phyloP scores from a whole-genome alignment of 1,140 invertebrate species.

The Aporrectodea caliginosa region DNA sequence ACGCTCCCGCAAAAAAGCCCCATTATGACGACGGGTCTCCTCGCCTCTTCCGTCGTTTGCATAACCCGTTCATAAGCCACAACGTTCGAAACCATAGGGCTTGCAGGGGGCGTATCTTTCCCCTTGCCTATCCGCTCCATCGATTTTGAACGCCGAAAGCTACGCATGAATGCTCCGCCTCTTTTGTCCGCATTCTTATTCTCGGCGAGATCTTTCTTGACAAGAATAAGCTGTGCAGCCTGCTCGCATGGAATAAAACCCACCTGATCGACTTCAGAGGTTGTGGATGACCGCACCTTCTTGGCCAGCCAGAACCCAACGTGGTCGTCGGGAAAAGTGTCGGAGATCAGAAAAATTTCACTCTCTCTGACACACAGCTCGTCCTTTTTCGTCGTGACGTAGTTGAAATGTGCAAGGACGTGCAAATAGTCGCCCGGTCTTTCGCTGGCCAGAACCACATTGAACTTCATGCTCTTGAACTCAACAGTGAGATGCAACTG shows the following conservation, averaged over 20 bases:
- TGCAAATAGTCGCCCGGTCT: conserved; percentile 19
- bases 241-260: conserved; percentile 25
- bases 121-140: conserved; percentile 22
- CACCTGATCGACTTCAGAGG: not conserved
- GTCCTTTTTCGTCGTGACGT: not conserved
- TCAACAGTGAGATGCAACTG: conserved; percentile 12
- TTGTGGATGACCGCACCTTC: conserved; percentile 4
- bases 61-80: conserved; percentile 19
- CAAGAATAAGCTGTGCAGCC: conserved; percentile 15
- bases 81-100: not conserved
- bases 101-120: not conserved
- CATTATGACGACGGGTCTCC: conserved; percentile 27
- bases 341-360: conserved; percentile 24
- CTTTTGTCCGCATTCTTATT: not conserved
- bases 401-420: conserved; percentile 17
- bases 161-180: conserved; percentile 19
- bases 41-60: conserved; percentile 9
- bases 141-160: conserved; percentile 29
- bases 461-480: not conserved
- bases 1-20: conserved; percentile 28
- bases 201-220: not conserved
- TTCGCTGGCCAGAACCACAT: not conserved
- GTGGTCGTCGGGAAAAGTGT: conserved; percentile 14
- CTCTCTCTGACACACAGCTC: conserved; percentile 18
- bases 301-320: conserved; percentile 20